phyloP scores from a whole-genome alignment of 1,140 invertebrate genomes.

The Cydia splendana region DNA sequence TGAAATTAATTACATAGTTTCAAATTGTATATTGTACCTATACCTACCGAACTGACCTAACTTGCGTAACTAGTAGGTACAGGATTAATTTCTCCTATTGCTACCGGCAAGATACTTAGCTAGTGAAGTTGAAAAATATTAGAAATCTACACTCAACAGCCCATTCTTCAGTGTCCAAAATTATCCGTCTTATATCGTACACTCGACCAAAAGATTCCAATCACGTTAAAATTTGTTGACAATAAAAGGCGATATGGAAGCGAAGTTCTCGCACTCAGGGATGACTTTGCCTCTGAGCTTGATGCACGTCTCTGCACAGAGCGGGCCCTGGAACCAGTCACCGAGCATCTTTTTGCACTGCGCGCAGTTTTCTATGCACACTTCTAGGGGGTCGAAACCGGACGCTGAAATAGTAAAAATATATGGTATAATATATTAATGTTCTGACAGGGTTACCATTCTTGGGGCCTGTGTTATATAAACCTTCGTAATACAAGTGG shows the following conservation, averaged over 20 bases:
- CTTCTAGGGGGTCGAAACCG: slow-evolving; percentile 76
- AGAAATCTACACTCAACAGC: not conserved
- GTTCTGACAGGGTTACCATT: too few relatives aligned
- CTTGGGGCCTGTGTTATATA: too few relatives aligned
- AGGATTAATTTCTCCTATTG: not conserved
- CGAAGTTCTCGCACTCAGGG: slow-evolving; percentile 90
- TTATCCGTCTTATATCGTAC: not conserved
- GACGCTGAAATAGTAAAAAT: slow-evolving; percentile 49
- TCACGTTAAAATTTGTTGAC: slow-evolving; percentile 82
- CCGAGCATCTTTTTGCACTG: slow-evolving; percentile 94
- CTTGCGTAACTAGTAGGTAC: not conserved
- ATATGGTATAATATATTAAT: too few relatives aligned
- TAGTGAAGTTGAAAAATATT: not conserved
- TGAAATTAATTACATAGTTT: too few relatives aligned
- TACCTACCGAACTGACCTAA: not conserved
- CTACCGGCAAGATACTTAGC: not conserved
- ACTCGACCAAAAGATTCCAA: not conserved
- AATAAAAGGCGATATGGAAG: slow-evolving; percentile 87
- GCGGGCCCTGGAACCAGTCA: slow-evolving; percentile 89
- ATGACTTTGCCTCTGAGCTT: slow-evolving; percentile 90
- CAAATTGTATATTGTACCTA: too few relatives aligned
- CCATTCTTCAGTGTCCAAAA: not conserved
- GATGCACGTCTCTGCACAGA: slow-evolving; percentile 90
- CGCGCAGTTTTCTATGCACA: slow-evolving; percentile 92
- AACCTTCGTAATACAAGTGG: too few relatives aligned